Evolutionary conservation across 2,113 vertebrate genomes (phyloP).

Genomic region (pig (Sus scrofa)): T2T-Sscrofa CM000818.6:52058501-52059000

Average conservation of each 20-base stretch:
- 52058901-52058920: conserved; percentile 7
- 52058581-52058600: too few relatives aligned
- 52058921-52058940: neutral
- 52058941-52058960: neutral
- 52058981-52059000: neutral
- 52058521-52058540: too few relatives aligned
- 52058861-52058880: conserved; percentile 39
- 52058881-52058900: neutral
- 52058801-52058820: neutral
- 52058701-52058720: neutral
- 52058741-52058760: neutral
- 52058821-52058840: neutral
- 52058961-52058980: neutral
- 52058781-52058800: neutral
- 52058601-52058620: too few relatives aligned
- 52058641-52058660: neutral
- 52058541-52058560: too few relatives aligned
- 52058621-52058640: neutral
- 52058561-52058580: too few relatives aligned
- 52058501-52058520: too few relatives aligned
- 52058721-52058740: too few relatives aligned
- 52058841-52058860: neutral
- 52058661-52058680: neutral
- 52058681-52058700: neutral
- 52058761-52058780: neutral